Conservation (phyloP, 2,797 vertebrate species). For the Nothura maculosa region DNA sequence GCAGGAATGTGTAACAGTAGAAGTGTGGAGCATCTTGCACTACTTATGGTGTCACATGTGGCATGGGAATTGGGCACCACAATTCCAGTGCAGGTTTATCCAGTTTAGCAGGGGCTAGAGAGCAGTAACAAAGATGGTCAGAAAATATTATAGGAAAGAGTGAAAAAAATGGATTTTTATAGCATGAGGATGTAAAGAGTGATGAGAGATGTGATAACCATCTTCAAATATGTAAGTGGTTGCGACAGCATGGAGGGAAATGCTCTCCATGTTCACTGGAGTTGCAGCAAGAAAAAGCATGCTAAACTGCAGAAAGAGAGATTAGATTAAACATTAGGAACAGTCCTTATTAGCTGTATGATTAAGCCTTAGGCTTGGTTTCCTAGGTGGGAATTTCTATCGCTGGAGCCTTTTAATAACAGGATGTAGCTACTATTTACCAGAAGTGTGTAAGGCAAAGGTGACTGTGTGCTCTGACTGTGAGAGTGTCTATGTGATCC, state of each 20-base stretch:
- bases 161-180: background rate
- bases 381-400: background rate
- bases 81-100: background rate
- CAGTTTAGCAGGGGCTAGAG: background rate
- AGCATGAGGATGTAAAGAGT: background rate
- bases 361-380: background rate
- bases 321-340: background rate
- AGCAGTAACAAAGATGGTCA: background rate
- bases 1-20: background rate
- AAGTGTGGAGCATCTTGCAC: background rate
- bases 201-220: conserved; percentile 36
- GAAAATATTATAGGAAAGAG: background rate
- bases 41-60: background rate
- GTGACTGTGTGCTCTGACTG: fast-evolving
- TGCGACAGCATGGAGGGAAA: background rate
- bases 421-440: background rate
- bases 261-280: background rate
- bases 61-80: background rate
- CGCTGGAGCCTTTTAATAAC: background rate
- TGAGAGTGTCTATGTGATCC: background rate
- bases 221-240: conserved; percentile 15
- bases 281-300: background rate
- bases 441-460: background rate
- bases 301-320: background rate
- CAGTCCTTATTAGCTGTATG: background rate